These are phyloP conservation scores for Thalassoma bifasciatum DNA, from an alignment of 2,113 vertebrate species.

Conservation along the genomic window DNA sequence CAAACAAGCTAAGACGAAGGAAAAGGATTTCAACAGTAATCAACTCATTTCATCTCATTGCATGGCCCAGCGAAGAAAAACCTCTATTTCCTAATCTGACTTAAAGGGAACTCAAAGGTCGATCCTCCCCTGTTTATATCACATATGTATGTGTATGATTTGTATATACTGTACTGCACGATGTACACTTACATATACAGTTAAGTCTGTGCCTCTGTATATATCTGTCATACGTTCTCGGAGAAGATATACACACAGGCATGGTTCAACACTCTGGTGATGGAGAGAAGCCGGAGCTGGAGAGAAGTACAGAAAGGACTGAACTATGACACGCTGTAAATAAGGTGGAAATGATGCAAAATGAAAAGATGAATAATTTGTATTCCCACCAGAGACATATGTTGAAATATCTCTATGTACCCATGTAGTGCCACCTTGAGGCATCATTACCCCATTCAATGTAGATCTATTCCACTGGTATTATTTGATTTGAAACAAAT, in stretches of 20 bases:
- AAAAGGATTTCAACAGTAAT: conserved; percentile 16
- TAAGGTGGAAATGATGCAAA: conserved; percentile 59
- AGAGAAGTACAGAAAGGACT: conserved; percentile 75
- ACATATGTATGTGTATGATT: conserved; percentile 72
- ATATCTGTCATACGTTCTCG: conserved; percentile 75
- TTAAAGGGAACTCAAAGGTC: conserved; percentile 63
- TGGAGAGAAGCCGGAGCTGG: conserved; percentile 79
- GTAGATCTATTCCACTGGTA: conserved; percentile 58
- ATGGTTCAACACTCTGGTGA: conserved; percentile 67
- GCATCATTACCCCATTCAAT: conserved; percentile 55
- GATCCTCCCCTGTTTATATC: conserved; percentile 61
- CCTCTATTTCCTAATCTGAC: conserved; percentile 49
- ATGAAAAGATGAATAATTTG: conserved; percentile 47
- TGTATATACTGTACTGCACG: conserved; percentile 68
- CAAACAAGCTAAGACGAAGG: conserved; percentile 37
- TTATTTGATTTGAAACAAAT: conserved; percentile 70
- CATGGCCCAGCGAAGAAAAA: conserved; percentile 49
- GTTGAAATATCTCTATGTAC: conserved; percentile 49
- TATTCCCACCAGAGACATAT: conserved; percentile 53
- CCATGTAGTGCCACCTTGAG: conserved; percentile 64
- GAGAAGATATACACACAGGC: conserved; percentile 77
- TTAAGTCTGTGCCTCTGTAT: conserved; percentile 78
- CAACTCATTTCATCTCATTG: conserved; percentile 38
- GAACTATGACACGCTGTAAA: conserved; percentile 76
- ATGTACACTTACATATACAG: conserved; percentile 73